Evolutionary conservation across 2,888 invertebrate species (phyloP), one percentile per base, ranked within the genome.

Genomic region (Troides helena): DNA sequence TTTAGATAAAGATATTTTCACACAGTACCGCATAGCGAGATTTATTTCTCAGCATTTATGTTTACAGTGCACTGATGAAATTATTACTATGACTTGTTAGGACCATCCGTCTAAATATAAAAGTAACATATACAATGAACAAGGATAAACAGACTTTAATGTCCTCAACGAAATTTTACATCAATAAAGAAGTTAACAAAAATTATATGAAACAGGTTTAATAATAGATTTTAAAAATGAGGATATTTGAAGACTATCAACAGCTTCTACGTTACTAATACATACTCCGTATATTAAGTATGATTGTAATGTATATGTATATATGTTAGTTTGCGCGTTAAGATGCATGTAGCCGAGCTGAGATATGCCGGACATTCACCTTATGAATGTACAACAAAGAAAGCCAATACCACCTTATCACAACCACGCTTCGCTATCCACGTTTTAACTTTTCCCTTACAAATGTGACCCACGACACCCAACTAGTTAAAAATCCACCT

Each of bases 311-410:
- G 14, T 10, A 46, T 14, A 46, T 5, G 12, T 4, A 46, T 46
- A 14, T 46, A 14, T 46, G 46, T 46, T 14, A 17, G 14, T 14
- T 10, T 46, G 14, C 46, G 39, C 39, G 46, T 46, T 10, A 56
- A 56, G 56, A 56, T 21, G 56, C 21, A 21, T n/a, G 6, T 21
- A 5, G 56, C 21, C 18, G 56, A 21, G 7, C 6, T 56, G 56
- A 56, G 56, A 56, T 56, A 56, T 14, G 56, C n/a, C n/a, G 56
- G 56, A 21, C 56, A 21, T 56, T 56, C 56, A 56, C 21, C 56
- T 56, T 21, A 56, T 56, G 6, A 56, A 56, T 21, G 56, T 21
- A 21, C 56, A n/a, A 21, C 56, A 21, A 56, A 56, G 56, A 56
- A 14, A 64, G 23, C 36, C 56, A 56, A 56, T 56, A 56, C 56